Base-by-base conservation (phyloP, 53 echinoderm and acorn worm species). In the Glandiceps talaboti region DNA sequence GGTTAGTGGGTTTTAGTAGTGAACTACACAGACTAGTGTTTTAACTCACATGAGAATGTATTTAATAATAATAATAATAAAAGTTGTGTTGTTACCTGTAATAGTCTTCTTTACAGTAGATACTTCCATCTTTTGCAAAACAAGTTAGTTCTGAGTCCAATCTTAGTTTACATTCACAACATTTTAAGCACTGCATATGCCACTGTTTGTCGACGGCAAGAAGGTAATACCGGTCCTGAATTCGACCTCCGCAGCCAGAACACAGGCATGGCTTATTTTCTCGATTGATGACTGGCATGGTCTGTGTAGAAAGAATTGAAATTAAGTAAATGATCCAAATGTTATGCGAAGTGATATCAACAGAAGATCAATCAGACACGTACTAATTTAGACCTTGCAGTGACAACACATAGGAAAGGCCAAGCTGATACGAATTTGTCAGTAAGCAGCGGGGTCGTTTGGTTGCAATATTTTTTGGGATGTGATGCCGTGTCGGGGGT, bases 21-120 rank as follows among this genome's bases (percentile, higher is more conserved):
- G n/a, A n/a, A n/a, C n/a, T n/a, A n/a, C n/a, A n/a, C n/a, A n/a
- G n/a, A n/a, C n/a, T n/a, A n/a, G n/a, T n/a, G n/a, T n/a, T n/a
- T n/a, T n/a, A n/a, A n/a, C n/a, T n/a, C n/a, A n/a, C n/a, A n/a
- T n/a, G n/a, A n/a, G n/a, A n/a, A n/a, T n/a, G n/a, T n/a, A n/a
- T n/a, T n/a, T n/a, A n/a, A n/a, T n/a, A n/a, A n/a, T n/a, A n/a
- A n/a, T n/a, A n/a, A n/a, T n/a, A n/a, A n/a, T n/a, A n/a, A n/a
- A n/a, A n/a, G n/a, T n/a, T n/a, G n/a, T n/a, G n/a, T n/a, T n/a
- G n/a, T 89, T 75, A 92, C 97, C 89, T 97, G 87, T 91, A 91
- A 74, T 97, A 97, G 78, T 97, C 93, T 32, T 91, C 91, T 33
- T 91, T 93, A 83, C 97, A 97, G 85, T 93, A 97, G 14, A 97